Evolutionary conservation across 2,113 vertebrate genomes (phyloP).

Genomic region (Nycticryphes semicollaris): DNA sequence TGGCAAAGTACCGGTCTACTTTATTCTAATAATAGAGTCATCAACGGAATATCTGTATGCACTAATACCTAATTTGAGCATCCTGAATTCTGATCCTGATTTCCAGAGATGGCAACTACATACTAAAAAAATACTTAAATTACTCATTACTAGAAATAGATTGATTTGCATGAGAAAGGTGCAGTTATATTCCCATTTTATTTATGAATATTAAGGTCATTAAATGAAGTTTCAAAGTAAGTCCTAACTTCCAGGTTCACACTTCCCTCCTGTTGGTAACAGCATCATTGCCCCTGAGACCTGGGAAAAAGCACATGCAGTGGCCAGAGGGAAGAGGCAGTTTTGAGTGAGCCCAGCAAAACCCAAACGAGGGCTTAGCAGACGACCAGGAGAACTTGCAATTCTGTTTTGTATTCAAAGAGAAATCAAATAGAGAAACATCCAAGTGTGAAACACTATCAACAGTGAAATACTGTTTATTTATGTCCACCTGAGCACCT

Average conservation of each 20-base stretch:
- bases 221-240: not conserved
- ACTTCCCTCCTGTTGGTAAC: not conserved
- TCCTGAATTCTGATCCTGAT: constrained; percentile 32
- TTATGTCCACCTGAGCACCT: not conserved
- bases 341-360: not conserved
- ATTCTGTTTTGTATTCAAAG: not conserved
- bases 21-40: constrained; percentile 41
- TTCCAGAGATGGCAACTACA: not conserved
- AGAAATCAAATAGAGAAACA: not conserved
- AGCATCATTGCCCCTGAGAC: not conserved
- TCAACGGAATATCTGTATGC: constrained; percentile 1
- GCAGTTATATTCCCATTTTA: not conserved
- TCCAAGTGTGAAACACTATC: not conserved
- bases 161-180: constrained; percentile 39
- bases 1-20: not conserved
- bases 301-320: not conserved
- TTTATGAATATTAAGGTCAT: not conserved
- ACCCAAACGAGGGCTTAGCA: not conserved
- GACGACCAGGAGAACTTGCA: not conserved
- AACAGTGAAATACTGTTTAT: not conserved
- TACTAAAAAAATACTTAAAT: not conserved
- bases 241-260: not conserved
- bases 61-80: constrained; percentile 28
- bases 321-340: not conserved
- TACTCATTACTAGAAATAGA: constrained; percentile 52